A percentile compares a stretch with the other conserved stretches of the same genome.
Conservation (phyloP, 2,888 invertebrate genomes). For the Agriopis leucophaearia region DNA sequence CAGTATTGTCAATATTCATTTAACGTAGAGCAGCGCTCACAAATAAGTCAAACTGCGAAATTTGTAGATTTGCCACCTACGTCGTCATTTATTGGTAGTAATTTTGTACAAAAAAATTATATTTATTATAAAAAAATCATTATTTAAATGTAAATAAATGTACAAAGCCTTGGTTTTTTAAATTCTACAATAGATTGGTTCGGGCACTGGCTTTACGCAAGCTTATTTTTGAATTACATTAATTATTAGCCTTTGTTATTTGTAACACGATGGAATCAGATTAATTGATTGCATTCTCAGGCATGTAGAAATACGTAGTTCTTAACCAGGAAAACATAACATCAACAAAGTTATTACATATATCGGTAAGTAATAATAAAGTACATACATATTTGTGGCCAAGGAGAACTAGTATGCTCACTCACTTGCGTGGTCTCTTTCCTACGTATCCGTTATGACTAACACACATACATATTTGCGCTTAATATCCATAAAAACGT, state of each 20-base stretch:
- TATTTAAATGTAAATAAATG: no score
- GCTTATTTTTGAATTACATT: no score
- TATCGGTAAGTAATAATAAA: conserved; percentile 29
- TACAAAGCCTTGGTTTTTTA: neutral
- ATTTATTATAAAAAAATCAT: no score
- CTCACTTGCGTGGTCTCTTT: conserved; percentile 10
- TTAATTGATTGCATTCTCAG: neutral
- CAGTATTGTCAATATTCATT: no score
- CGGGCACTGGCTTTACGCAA: no score
- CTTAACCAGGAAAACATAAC: conserved; percentile 28
- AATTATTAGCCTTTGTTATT: no score
- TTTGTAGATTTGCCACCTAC: no score
- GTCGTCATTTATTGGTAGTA: no score
- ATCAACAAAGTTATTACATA: conserved; percentile 26
- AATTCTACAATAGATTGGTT: neutral
- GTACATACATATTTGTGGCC: conserved; percentile 32
- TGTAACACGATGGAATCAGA: neutral
- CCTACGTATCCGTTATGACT: conserved; percentile 21
- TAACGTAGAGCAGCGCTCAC: no score
- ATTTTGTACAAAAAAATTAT: no score
- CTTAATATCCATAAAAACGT: neutral
- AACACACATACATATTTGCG: conserved; percentile 8
- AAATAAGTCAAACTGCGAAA: no score
- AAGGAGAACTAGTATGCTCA: conserved; percentile 46
- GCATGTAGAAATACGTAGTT: neutral